phyloP scores from a whole-genome alignment of 2,888 invertebrate genomes.

The Stenolophus ochropezus region DNA sequence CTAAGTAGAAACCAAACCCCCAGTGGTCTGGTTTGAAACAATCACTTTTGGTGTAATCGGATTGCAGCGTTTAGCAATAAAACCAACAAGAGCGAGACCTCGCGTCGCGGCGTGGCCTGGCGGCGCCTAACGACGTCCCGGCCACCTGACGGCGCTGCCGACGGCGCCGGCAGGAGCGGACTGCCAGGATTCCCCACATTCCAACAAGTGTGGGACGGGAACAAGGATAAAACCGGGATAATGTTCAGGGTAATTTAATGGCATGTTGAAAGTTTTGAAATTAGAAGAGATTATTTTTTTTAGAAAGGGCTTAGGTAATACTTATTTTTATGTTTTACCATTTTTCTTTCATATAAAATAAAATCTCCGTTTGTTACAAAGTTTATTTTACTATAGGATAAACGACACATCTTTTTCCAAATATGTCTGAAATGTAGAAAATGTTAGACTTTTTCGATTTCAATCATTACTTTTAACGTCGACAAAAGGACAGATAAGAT shows the following conservation, averaged over 20 bases:
- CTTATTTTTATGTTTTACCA: too few species aligned
- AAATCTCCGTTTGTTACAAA: not conserved
- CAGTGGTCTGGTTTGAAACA: not conserved
- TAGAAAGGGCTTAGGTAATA: too few species aligned
- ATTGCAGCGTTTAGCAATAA: slow-evolving; percentile 11
- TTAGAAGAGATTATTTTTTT: too few species aligned
- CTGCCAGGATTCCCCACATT: not conserved
- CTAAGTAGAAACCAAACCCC: too few species aligned
- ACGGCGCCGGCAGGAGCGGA: not conserved
- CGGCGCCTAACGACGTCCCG: not conserved
- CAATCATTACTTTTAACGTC: not conserved
- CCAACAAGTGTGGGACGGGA: not conserved
- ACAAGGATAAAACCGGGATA: too few species aligned
- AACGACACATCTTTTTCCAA: not conserved
- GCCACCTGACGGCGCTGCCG: not conserved
- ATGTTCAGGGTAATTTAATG: too few species aligned
- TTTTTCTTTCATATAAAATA: not conserved
- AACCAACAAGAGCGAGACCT: not conserved
- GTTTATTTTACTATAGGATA: not conserved
- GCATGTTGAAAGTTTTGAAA: too few species aligned
- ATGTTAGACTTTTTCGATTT: not conserved
- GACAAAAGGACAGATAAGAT: not conserved
- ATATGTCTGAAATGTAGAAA: not conserved
- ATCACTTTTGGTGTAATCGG: not conserved
- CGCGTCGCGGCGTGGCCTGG: too few species aligned